Conservation (phyloP, 2,113 vertebrate genomes). For the Hippocampus comes region DNA sequence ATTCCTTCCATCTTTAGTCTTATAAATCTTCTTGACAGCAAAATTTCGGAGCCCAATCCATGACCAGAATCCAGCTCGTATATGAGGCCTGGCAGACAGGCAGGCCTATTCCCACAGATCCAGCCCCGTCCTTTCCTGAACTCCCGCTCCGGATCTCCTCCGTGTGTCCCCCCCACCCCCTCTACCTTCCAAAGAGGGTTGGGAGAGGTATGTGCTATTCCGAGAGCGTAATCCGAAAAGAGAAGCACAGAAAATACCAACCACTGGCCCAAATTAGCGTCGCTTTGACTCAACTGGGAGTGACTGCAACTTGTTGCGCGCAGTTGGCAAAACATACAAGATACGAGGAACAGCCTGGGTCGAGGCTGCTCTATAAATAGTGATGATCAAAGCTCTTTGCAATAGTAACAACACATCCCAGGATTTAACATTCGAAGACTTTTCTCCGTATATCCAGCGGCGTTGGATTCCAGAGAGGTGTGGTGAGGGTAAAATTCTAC, state of each 20-base stretch:
- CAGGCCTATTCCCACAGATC: constrained; percentile 73
- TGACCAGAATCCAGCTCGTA: constrained; percentile 46
- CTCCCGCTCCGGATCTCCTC: constrained; percentile 69
- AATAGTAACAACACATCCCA: constrained; percentile 45
- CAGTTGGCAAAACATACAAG: constrained; percentile 63
- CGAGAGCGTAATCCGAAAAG: constrained; percentile 46
- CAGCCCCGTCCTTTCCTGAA: constrained; percentile 81
- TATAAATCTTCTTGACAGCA: constrained; percentile 34
- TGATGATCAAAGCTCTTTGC: constrained; percentile 62
- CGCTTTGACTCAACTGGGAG: constrained; percentile 52
- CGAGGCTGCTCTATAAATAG: constrained; percentile 69
- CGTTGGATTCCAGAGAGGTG: background rate
- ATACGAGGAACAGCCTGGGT: constrained; percentile 56
- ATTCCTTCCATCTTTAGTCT: constrained; percentile 21
- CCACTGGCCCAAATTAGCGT: constrained; percentile 37
- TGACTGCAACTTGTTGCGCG: constrained; percentile 72
- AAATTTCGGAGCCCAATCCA: constrained; percentile 46
- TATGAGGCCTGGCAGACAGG: constrained; percentile 57
- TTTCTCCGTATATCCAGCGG: constrained; percentile 9
- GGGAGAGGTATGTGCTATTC: constrained; percentile 35
- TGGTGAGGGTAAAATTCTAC: background rate
- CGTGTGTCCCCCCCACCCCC: constrained; percentile 44
- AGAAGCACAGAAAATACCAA: constrained; percentile 43
- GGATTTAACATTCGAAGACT: constrained; percentile 15
- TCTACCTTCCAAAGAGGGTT: constrained; percentile 50